Evolutionary conservation across 2,888 invertebrate species (phyloP), one percentile per base, ranked within the genome.

Genomic region (Pycnomerus fuliginosus): DNA sequence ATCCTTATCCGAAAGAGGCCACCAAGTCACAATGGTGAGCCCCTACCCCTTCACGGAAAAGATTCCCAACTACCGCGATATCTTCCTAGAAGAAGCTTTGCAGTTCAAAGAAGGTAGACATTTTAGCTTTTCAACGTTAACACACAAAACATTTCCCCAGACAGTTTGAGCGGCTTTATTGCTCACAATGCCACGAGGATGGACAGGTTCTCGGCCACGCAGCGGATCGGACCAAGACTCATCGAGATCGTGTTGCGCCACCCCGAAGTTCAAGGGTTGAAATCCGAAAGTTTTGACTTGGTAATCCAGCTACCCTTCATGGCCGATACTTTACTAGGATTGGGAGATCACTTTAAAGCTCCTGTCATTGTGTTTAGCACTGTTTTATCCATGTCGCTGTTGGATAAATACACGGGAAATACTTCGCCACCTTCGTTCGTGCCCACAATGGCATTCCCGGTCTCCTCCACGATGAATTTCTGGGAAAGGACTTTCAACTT

Each of bases 11-110:
- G 71, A 68, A 53, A 69, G 73, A 15, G 73, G 77, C 39, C 77
- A 80, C 60, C 71, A 78, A 45, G 74, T 79, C 44, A 76, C 76
- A 22, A 70, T 79, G 51, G 71, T 80, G 38, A 61, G 56, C 48
- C 42, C 57, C 5, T 58, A 47, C 45, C 56, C 57, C 1, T 25
- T 49, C 20, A 25, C 52, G 13, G 28, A 53, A 27, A 13, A 15
- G 15, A 13, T 54, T 2, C 8, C 35, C 20, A 57, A 59, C 36
- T 60, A 55, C 34, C 44, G 24, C 13, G 56, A 60, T 34, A 44
- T 60, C 11, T 42, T 33, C 15, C 25, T 60, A 3, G 17, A 35
- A 2, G 54, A 47, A 25, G 16, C 48, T 12, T 32, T 49, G 16
- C 16, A 36, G 16, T 15, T 10, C 7, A 36, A 36, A 28, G 15